Base-by-base conservation (phyloP, 1,140 invertebrate genomes). In the Drosophila melanica region DNA sequence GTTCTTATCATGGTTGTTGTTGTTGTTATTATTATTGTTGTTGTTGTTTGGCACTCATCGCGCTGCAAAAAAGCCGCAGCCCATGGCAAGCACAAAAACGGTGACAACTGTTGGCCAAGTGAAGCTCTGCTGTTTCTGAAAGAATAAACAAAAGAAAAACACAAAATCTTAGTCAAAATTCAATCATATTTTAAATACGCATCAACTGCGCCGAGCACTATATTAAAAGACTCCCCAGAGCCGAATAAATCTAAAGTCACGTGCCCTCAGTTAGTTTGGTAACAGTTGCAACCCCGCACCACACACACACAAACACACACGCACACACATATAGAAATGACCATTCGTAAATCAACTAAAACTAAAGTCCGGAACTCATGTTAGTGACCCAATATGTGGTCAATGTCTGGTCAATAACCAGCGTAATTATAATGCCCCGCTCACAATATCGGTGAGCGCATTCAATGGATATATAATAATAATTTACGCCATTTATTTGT, bases 21-120 rank as follows among this genome's bases (percentile, higher is more conserved):
- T 66, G 54, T 39, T 64, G 30, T 54, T 47, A 14, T 39, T 27
- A 9, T 14, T 14, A 14, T 33, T 48, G 45, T n/a, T 16, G 18
- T 14, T 42, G 14, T 23, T 48, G 45, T 59, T 48, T 54, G 20
- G 18, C 54, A 73, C 71, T 92, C 91, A 92, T 90, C 91, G 91
- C 50, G 91, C 87, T 50, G 90, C 91, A 64, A 92, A 86, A 55
- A 92, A 91, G 35, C 89, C 91, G 65, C 91, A 92, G 50, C 91
- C 91, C 74, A 92, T 90, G 73, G 91, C 91, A 54, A 92, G 68
- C n/a, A 92, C 89, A 33, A 92, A 81, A 11, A 92, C 89, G 41
- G 91, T 90, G 45, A 92, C 91, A 71, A 92, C 90, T 42, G 91
- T 92, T 41, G 91, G 91, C 91, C 91, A 92, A 54, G 82, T 90